A percentile compares a stretch with the other conserved stretches of the same genome.
Evolutionary conservation across 2,888 invertebrate genomes (phyloP).

Genomic region (Diabrotica balteata): DNA sequence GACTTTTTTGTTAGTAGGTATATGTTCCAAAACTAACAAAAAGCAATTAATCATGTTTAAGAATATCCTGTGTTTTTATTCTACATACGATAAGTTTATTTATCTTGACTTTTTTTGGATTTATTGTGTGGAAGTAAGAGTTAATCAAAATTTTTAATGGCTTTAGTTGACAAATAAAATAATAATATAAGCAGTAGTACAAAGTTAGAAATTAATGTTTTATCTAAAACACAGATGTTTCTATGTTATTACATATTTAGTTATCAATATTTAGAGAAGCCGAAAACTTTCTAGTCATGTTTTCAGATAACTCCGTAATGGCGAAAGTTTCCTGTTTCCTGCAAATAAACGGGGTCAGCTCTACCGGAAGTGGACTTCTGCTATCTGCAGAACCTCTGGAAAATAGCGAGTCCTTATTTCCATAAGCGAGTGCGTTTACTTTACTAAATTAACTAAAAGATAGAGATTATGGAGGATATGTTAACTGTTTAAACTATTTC

Average conservation of each 20-base stretch:
- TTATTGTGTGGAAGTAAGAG: no score
- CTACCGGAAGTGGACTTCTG: slow-evolving; percentile 20
- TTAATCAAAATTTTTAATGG: no score
- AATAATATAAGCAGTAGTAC: no score
- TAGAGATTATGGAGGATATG: neutral
- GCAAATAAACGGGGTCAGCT: slow-evolving; percentile 28
- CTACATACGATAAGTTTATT: no score
- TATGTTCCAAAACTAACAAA: no score
- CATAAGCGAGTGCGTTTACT: slow-evolving; percentile 15
- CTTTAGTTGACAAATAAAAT: no score
- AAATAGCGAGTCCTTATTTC: slow-evolving; percentile 18
- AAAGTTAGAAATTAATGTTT: no score
- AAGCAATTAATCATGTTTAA: no score
- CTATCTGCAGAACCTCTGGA: slow-evolving; percentile 20
- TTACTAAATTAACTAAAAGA: neutral
- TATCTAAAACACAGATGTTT: neutral
- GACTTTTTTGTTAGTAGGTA: no score
- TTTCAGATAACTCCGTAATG: slow-evolving; percentile 21
- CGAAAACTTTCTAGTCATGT: slow-evolving; percentile 14
- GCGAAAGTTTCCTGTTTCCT: slow-evolving; percentile 22
- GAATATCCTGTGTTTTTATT: no score
- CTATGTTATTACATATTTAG: neutral
- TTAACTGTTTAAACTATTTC: neutral
- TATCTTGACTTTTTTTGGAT: no score
- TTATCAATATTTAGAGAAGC: slow-evolving; percentile 19